These are phyloP conservation scores for Bombycilla garrulus DNA, from an alignment of 2,113 vertebrate genomes.

Conservation along the genomic window DNA sequence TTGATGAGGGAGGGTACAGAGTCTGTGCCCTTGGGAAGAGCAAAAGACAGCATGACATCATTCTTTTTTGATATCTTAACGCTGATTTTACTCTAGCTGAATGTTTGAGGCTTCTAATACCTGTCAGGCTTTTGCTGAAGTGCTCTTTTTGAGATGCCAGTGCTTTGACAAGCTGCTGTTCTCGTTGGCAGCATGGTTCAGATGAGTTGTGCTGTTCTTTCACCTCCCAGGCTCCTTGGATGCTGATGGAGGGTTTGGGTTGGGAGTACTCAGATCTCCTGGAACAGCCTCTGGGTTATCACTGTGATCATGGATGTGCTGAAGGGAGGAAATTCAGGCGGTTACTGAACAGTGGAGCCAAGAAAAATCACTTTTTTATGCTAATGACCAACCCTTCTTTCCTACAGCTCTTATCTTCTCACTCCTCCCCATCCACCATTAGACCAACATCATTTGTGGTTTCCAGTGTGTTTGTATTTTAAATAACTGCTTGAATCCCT, in stretches of 20 bases:
- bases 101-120: not conserved
- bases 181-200: rapidly evolving
- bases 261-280: not conserved
- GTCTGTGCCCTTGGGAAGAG: not conserved
- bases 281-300: not conserved
- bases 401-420: not conserved
- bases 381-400: not conserved
- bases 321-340: not conserved
- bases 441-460: not conserved
- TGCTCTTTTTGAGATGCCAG: not conserved
- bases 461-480: not conserved
- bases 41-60: not conserved
- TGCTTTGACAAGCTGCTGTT: not conserved
- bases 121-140: not conserved
- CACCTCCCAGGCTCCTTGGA: not conserved
- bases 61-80: not conserved
- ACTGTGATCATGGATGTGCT: not conserved
- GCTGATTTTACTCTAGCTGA: not conserved
- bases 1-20: rapidly evolving
- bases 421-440: not conserved
- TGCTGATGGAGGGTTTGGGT: not conserved
- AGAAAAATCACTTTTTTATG: not conserved
- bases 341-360: not conserved
- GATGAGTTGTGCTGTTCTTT: not conserved
- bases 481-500: not conserved